Percentiles rank a stretch among this genome's conserved stretches.
Conservation (phyloP, 1,140 invertebrate genomes). For the Drosophila simulans region DNA sequence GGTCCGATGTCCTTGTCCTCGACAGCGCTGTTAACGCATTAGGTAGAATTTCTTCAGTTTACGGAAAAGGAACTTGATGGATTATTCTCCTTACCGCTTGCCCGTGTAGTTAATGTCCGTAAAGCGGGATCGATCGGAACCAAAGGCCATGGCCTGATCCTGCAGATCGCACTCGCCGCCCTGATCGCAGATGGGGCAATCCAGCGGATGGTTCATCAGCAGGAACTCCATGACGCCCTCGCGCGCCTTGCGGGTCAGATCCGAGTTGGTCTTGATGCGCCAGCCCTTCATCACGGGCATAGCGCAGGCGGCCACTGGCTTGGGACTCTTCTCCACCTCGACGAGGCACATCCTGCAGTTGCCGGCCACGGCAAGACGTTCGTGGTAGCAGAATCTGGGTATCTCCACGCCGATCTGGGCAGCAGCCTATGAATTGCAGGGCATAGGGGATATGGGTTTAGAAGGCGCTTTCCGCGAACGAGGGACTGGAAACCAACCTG, state of each 20-base stretch:
- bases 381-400: conserved; percentile 99
- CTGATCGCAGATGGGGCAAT: conserved; percentile 99
- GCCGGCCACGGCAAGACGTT: conserved; percentile 98
- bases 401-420: conserved; percentile 98
- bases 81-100: conserved; percentile 89
- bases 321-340: conserved; percentile 97
- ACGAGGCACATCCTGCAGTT: conserved; percentile 99
- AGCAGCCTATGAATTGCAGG: conserved; percentile 90
- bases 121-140: conserved; percentile 97
- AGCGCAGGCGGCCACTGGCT: conserved; percentile 99
- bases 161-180: conserved; percentile 99
- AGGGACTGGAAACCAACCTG: conserved; percentile 88
- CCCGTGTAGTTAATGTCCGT: conserved; percentile 96
- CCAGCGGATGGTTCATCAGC: conserved; percentile 98
- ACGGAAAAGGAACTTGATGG: neutral
- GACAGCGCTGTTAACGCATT: conserved; percentile 90
- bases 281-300: conserved; percentile 99
- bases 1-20: conserved; percentile 99
- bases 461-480: neutral
- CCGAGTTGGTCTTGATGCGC: conserved; percentile 98
- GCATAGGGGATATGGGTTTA: neutral
- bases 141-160: conserved; percentile 99
- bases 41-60: neutral
- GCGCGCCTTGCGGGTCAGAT: conserved; percentile 96
- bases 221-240: conserved; percentile 99